A percentile compares a stretch with the other conserved stretches of the same genome.
Evolutionary conservation across 2,113 vertebrate genomes (phyloP).

Genomic region (Paedocypris sp.): DNA sequence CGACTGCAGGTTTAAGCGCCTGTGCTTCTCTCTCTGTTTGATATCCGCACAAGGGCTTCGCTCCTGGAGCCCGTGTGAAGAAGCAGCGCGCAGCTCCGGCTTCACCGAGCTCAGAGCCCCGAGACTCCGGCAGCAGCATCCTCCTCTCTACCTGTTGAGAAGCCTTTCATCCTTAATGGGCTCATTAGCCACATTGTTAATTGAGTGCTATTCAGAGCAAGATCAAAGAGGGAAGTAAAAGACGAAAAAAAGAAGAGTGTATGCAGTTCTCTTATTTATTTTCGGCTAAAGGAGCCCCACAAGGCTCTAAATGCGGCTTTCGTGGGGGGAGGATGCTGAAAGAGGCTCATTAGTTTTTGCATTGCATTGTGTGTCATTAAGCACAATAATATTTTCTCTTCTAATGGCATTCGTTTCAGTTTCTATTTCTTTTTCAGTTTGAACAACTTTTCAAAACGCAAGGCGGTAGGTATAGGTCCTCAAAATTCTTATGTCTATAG

Average conservation of each 20-base stretch:
- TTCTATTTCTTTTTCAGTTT: constrained; percentile 18
- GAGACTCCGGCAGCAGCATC: constrained; percentile 54
- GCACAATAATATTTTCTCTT: constrained; percentile 26
- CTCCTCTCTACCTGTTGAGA: constrained; percentile 70
- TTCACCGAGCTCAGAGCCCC: constrained; percentile 52
- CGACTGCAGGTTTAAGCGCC: no score
- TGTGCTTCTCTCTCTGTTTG: constrained; percentile 50
- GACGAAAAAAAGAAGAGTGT: constrained; percentile 56
- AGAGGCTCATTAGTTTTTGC: constrained; percentile 34
- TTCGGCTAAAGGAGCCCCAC: constrained; percentile 40
- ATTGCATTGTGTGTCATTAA: constrained; percentile 25
- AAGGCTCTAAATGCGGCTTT: constrained; percentile 42
- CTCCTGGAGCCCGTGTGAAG: constrained; percentile 54
- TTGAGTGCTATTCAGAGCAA: constrained; percentile 64
- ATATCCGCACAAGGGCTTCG: constrained; percentile 49
- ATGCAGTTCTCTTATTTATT: constrained; percentile 57
- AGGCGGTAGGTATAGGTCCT: no score
- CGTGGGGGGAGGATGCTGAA: constrained; percentile 36
- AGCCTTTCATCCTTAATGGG: constrained; percentile 69
- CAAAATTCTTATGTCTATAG: no score
- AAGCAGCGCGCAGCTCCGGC: constrained; percentile 50
- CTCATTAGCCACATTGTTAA: constrained; percentile 70
- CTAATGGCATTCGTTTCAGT: constrained; percentile 21
- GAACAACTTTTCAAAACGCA: constrained; percentile 18
- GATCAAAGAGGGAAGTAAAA: constrained; percentile 70